Percentiles rank a stretch among this genome's conserved stretches.
Evolutionary conservation across 2,888 invertebrate genomes (phyloP).

Genomic region (Hirudinaria manillensis): DNA sequence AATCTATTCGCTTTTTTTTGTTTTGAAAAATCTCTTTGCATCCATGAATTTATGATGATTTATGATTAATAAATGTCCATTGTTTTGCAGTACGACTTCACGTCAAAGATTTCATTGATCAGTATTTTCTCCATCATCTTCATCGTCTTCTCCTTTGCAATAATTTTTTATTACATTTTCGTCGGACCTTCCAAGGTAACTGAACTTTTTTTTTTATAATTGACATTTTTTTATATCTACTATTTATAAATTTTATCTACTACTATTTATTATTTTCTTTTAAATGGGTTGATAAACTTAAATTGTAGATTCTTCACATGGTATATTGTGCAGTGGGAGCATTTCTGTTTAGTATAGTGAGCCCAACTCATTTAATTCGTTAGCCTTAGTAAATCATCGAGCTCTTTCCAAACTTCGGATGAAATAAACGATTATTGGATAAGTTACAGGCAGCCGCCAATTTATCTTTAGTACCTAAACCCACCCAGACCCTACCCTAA

Average conservation of each 20-base stretch:
- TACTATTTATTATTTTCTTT: not conserved
- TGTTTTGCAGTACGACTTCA: conserved; percentile 13
- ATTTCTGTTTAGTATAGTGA: conserved; percentile 3
- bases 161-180: not conserved
- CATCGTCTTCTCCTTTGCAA: conserved; percentile 8
- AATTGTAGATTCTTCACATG: not conserved
- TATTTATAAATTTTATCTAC: not conserved
- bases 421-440: not conserved
- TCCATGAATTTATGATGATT: no score
- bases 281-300: not conserved
- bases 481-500: no score
- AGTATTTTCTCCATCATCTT: conserved; percentile 14
- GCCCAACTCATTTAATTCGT: not conserved
- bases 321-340: conserved; percentile 17
- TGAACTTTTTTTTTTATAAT: not conserved
- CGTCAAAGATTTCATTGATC: not conserved
- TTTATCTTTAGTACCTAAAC: no score
- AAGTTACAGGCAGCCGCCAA: no score
- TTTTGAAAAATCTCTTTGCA: no score
- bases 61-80: no score
- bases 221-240: not conserved
- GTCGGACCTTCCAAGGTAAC: conserved; percentile 10
- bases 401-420: not conserved
- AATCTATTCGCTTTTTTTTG: no score
- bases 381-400: not conserved